Evolutionary conservation across 1,140 invertebrate species (phyloP), one percentile per base, ranked within the genome.

Genomic region (Leptoteleia sp.): DNA sequence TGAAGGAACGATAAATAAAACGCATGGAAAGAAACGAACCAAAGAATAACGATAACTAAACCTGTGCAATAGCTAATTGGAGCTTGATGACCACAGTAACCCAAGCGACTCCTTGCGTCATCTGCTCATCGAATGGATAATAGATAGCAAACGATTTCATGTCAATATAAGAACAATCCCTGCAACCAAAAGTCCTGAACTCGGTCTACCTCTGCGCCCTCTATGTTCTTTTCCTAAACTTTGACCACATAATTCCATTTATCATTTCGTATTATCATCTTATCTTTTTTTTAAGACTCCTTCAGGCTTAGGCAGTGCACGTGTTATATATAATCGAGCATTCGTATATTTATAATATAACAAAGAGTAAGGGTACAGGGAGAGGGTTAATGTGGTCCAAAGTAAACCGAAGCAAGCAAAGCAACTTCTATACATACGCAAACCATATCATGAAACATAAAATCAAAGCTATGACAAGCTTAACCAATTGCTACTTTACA

Each of bases 21-120:
- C 5, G 4, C 3, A 54, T 29, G 35, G 22, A 78, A 61, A 79
- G 3, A 37, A 68, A 80, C 79, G 40, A 52, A 76, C 62, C 37
- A 76, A 79, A 33, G 40, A 82, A 82, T 27, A 77, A 71, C 42
- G 37, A 76, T 55, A 81, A 76, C 68, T 40, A 84, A 83, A 82
- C 82, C 79, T 82, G 78, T 82, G 81, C 83, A 84, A 67, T 84
- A 78, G 80, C 83, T 88, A 87, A 87, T 87, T 79, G 77, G 84
- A 88, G 84, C 85, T 88, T 87, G 85, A 83, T 85, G 88, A 89
- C 88, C 88, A 89, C 88, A 89, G 83, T 89, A 89, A 89, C 88
- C 88, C 87, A 88, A 88, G 84, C 86, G 76, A 85, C 80, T 87
- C 83, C 83, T 88, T 84, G 76, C 82, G 81, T 82, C 81, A 81